Percentiles rank a stretch among this genome's conserved stretches.
Conservation (phyloP, 2,797 vertebrate species). For the Potorous gilbertii region DNA sequence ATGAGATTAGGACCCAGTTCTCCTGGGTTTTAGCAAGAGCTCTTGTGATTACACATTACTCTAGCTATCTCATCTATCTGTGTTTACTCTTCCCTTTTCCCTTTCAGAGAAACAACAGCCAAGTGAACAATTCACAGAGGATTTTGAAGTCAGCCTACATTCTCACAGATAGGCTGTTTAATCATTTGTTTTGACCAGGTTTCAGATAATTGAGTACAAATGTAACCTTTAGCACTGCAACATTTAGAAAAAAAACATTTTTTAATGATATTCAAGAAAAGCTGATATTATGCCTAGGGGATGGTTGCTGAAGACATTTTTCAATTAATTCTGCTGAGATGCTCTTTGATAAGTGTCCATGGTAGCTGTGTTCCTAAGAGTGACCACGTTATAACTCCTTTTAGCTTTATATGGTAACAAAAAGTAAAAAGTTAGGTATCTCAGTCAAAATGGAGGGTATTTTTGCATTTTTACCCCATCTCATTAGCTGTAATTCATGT, state of each 20-base stretch:
- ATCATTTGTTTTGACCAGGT: conserved; percentile 64
- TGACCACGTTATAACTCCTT: neutral
- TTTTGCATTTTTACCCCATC: neutral
- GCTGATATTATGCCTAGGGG: conserved; percentile 35
- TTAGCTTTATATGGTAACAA: neutral
- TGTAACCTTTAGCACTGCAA: conserved; percentile 18
- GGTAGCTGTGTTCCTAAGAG: neutral
- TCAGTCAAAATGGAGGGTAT: neutral
- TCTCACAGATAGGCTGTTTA: conserved; percentile 46
- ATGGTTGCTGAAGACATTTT: conserved; percentile 30
- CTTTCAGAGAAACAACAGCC: neutral
- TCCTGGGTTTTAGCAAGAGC: neutral
- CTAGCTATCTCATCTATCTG: neutral
- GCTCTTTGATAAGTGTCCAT: conserved; percentile 56
- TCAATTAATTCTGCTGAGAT: conserved; percentile 55
- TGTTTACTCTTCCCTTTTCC: neutral
- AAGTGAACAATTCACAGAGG: conserved; percentile 34
- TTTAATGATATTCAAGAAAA: conserved; percentile 55
- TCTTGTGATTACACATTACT: neutral
- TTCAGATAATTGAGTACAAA: conserved; percentile 60
- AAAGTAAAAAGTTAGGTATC: neutral
- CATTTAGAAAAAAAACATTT: conserved; percentile 47
- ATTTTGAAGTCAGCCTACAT: conserved; percentile 48
- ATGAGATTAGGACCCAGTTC: neutral
- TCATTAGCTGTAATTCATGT: neutral